Conservation (phyloP, 1,140 invertebrate species). For the Papilio helenus region DNA sequence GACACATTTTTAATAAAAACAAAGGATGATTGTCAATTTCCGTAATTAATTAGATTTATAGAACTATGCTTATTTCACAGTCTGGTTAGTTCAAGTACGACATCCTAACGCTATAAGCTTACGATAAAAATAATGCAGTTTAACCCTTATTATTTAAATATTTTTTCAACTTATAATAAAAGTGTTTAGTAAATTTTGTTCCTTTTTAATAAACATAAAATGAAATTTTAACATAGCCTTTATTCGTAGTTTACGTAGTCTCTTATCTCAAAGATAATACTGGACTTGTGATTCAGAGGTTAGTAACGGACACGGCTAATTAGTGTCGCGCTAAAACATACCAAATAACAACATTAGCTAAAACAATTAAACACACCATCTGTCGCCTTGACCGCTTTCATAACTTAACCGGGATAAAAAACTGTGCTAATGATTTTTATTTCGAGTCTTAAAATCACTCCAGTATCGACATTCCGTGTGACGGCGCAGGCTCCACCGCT, state of each 20-base stretch:
- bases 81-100: neutral
- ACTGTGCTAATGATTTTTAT: slow-evolving; percentile 77
- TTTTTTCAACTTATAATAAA: neutral
- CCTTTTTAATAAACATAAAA: neutral
- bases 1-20: neutral
- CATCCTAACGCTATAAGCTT: neutral
- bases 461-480: slow-evolving; percentile 55
- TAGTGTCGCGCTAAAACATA: slow-evolving; percentile 44
- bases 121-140: neutral
- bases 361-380: slow-evolving; percentile 62
- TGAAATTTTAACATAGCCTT: neutral
- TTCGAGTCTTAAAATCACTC: slow-evolving; percentile 69
- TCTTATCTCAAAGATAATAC: slow-evolving; percentile 24
- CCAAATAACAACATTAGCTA: slow-evolving; percentile 57
- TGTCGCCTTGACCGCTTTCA: slow-evolving; percentile 70
- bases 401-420: slow-evolving; percentile 68
- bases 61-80: neutral
- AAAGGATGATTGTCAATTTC: neutral
- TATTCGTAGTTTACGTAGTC: slow-evolving; percentile 19
- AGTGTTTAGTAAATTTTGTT: too few species aligned
- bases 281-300: slow-evolving; percentile 21
- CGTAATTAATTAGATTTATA: neutral
- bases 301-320: slow-evolving; percentile 49
- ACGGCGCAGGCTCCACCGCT: slow-evolving; percentile 58
- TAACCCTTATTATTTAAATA: neutral